Evolutionary conservation across 2,797 vertebrate species (phyloP).

Genomic region (Mormyrus proboscirostris): DNA sequence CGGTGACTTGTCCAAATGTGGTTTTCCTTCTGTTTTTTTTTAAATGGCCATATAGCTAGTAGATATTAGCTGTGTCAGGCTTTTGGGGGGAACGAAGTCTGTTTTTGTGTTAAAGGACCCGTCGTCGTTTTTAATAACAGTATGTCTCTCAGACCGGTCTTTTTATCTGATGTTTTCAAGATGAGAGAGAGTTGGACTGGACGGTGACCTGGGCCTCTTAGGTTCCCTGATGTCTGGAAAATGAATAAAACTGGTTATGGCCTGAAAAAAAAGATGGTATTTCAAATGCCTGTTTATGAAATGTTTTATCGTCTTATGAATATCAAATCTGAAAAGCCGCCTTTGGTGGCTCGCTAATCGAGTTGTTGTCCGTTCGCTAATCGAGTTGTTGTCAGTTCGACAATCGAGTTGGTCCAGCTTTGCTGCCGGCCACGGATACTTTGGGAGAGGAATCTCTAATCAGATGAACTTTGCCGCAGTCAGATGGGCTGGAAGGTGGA

Average conservation of each 20-base stretch:
- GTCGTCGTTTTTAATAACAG: background rate
- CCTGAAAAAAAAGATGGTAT: background rate
- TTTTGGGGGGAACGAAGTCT: background rate
- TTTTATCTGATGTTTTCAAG: background rate
- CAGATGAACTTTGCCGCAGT: background rate
- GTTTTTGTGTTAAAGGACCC: conserved; percentile 2
- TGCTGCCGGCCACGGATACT: background rate
- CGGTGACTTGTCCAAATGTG: background rate
- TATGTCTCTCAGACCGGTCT: background rate
- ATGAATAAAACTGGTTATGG: background rate
- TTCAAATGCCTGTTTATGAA: background rate
- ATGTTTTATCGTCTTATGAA: background rate
- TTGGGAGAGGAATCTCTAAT: background rate
- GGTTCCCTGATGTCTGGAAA: background rate
- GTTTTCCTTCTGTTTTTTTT: background rate
- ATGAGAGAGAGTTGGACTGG: background rate
- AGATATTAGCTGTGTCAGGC: conserved; percentile 8
- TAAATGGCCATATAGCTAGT: background rate
- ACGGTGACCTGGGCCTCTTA: background rate
- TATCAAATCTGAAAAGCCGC: background rate
- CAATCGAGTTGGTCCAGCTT: background rate
- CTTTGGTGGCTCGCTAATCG: background rate
- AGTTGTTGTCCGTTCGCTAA: background rate
- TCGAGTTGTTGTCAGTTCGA: too few relatives aligned
- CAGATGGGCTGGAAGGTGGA: background rate